Percentiles rank a stretch among this genome's conserved stretches.
phyloP scores from a whole-genome alignment of 2,797 vertebrate species.

The Ibycter americanus region DNA sequence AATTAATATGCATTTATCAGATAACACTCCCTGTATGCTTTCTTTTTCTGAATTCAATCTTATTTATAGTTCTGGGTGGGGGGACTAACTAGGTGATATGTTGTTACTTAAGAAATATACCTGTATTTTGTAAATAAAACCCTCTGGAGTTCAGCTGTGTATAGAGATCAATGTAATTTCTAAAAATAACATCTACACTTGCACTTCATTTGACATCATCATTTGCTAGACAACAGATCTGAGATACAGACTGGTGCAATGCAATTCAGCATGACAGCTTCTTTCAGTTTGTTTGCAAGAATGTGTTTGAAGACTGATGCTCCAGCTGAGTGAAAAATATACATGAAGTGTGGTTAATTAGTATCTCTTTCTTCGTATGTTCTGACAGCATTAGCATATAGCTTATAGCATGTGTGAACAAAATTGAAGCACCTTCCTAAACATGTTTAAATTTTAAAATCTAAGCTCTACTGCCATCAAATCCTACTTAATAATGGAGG shows the following conservation, averaged over 20 bases:
- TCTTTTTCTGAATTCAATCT: not conserved
- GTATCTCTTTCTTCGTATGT: not conserved
- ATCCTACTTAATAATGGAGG: not conserved
- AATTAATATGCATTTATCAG: slow-evolving; percentile 31
- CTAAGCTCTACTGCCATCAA: not conserved
- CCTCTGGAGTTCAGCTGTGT: not conserved
- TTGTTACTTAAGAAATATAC: not conserved
- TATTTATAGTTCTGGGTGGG: not conserved
- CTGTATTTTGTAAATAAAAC: not conserved
- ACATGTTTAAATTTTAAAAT: not conserved
- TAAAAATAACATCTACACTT: not conserved
- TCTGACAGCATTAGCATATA: not conserved
- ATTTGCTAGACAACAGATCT: not conserved
- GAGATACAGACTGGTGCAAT: not conserved
- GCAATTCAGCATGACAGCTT: not conserved
- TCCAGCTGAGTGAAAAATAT: not conserved
- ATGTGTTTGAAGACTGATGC: not conserved
- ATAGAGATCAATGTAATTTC: not conserved
- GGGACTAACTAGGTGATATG: not conserved
- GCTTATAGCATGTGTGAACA: not conserved
- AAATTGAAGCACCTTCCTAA: not conserved
- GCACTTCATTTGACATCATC: not conserved
- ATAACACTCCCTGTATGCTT: not conserved
- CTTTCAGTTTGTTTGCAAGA: not conserved
- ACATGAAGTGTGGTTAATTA: not conserved